A percentile compares a stretch with the other conserved stretches of the same genome.
Evolutionary conservation across 2,888 invertebrate genomes (phyloP).

Genomic region (Eurois occulta): DNA sequence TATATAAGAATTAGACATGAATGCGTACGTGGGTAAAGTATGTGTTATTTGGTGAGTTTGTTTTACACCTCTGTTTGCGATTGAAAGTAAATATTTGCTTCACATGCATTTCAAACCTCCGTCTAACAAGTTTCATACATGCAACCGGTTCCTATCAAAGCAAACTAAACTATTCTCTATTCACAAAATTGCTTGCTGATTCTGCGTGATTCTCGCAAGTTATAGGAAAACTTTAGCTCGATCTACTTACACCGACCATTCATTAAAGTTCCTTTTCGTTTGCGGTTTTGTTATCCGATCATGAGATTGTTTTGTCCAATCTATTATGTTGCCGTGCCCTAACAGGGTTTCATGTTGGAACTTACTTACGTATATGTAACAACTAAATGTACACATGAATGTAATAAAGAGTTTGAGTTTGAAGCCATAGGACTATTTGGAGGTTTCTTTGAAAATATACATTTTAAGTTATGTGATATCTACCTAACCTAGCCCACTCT

Average conservation of each 20-base stretch:
- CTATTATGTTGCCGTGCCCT: no score
- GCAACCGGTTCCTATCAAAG: neutral
- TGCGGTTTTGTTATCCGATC: neutral
- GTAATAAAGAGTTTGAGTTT: no score
- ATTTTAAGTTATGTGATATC: neutral
- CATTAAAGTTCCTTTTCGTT: neutral
- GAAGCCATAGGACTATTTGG: neutral
- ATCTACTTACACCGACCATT: neutral
- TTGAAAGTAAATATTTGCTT: neutral
- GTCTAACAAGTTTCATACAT: neutral
- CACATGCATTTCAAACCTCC: neutral
- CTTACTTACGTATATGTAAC: no score
- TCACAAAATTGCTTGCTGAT: conserved; percentile 6
- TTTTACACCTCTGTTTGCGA: neutral
- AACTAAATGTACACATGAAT: no score
- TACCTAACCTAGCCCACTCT: neutral
- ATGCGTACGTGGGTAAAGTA: neutral
- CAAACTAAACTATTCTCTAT: neutral
- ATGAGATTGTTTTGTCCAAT: no score
- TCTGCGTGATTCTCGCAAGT: conserved; percentile 6
- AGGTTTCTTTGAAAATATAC: neutral
- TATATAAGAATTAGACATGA: neutral
- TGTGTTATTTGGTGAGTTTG: neutral
- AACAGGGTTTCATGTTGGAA: no score
- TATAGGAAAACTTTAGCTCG: conserved; percentile 19